These are phyloP conservation scores for Sparus aurata DNA, from an alignment of 2,797 vertebrate species.

Conservation along the genomic window DNA sequence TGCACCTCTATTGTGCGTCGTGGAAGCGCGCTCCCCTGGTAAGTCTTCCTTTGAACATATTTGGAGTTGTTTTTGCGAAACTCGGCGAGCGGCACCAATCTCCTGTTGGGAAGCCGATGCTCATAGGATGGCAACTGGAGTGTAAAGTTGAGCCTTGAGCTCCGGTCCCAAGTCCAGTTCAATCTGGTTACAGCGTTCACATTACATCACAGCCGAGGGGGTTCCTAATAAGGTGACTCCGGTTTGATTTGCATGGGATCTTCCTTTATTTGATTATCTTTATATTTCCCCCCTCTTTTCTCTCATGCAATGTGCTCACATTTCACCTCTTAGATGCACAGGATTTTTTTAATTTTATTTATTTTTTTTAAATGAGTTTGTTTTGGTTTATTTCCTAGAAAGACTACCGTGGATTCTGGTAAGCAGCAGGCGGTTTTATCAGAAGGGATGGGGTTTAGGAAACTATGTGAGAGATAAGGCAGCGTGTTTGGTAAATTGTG, in stretches of 20 bases:
- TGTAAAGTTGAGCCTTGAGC: conserved; percentile 90
- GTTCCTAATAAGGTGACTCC: conserved; percentile 79
- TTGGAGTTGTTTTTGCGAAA: conserved; percentile 90
- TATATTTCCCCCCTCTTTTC: not conserved
- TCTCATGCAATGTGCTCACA: not conserved
- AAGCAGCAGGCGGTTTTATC: not conserved
- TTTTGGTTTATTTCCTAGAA: not conserved
- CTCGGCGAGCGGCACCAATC: conserved; percentile 85
- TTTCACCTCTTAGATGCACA: not conserved
- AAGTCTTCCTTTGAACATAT: conserved; percentile 91
- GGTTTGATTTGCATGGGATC: conserved; percentile 46
- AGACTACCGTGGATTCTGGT: not conserved
- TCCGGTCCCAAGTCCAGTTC: conserved; percentile 89
- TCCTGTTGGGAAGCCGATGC: conserved; percentile 84
- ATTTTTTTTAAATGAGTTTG: not conserved
- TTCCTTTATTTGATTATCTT: not conserved
- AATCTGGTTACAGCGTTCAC: conserved; percentile 89
- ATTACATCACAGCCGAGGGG: conserved; percentile 88
- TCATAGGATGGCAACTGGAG: conserved; percentile 86
- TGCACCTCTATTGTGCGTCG: conserved; percentile 82
- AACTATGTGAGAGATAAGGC: not conserved
- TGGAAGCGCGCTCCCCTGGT: conserved; percentile 67
- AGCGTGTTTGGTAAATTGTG: not conserved
- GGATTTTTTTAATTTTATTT: no score
- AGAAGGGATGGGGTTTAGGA: not conserved